These are phyloP conservation scores for Calliopsis andreniformis DNA, from an alignment of 1,140 invertebrate genomes.

Conservation along the genomic window DNA sequence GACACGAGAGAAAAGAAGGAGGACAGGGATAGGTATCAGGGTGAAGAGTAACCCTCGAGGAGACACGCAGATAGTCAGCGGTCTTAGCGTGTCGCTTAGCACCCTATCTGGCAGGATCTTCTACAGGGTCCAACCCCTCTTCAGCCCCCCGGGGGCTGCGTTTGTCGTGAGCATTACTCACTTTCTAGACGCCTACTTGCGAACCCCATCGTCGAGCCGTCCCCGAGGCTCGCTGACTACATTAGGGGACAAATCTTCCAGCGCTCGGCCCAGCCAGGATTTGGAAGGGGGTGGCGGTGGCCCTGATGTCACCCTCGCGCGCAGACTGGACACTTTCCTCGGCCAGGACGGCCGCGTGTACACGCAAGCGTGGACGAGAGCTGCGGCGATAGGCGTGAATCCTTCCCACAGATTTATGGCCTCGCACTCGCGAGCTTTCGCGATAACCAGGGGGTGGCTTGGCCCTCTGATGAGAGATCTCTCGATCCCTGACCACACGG, in stretches of 20 bases:
- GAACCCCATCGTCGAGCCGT: conserved; percentile 65
- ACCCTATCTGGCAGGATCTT: conserved; percentile 81
- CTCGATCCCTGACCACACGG: no score
- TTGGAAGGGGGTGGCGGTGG: conserved; percentile 14
- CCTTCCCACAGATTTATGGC: conserved; percentile 40
- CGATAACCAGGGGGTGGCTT: not conserved
- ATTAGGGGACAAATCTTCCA: conserved; percentile 81
- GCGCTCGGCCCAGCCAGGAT: conserved; percentile 55
- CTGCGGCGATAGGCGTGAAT: conserved; percentile 44
- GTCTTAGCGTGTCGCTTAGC: conserved; percentile 82
- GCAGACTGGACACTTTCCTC: conserved; percentile 48
- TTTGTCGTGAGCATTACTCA: conserved; percentile 83
- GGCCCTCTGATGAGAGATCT: not conserved
- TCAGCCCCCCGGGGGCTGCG: conserved; percentile 74
- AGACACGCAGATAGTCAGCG: conserved; percentile 65
- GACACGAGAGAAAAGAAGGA: conserved; percentile 44
- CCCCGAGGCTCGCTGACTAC: conserved; percentile 77
- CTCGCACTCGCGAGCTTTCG: conserved; percentile 1
- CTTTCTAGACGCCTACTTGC: conserved; percentile 79
- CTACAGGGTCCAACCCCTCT: conserved; percentile 58
- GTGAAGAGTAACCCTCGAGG: conserved; percentile 63
- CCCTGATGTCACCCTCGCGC: not conserved
- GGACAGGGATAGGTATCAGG: conserved; percentile 31
- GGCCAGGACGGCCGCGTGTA: conserved; percentile 27
- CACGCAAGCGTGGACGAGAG: not conserved